Base-by-base conservation (phyloP, 1,140 invertebrate species). In the Macrocentrus cingulum region DNA sequence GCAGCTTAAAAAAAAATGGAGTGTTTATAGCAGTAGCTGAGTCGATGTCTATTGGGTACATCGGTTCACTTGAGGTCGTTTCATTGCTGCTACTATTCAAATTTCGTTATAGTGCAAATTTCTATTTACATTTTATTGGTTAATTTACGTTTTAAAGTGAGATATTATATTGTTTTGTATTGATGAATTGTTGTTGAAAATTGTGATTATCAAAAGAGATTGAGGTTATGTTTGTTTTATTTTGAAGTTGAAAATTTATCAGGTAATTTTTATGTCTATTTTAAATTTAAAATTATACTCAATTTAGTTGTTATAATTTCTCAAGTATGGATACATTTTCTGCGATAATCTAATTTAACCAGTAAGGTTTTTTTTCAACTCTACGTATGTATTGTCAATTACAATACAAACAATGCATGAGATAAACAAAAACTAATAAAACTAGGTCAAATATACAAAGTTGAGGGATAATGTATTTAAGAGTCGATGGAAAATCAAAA, bases 51-150 rank as follows among this genome's bases (percentile, higher is more conserved):
- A 66, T 62, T 56, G 56, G 52, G 60, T 63, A 69, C 68, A 63
- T 56, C 62, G 61, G 68, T 74, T 72, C 66, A 68, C 63, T 67
- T 62, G 66, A 67, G 70, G 69, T 72, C 69, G 72, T 65, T 61
- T 62, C 41, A 44, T n/a, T 46, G 25, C 36, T 64, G 50, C 50
- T 18, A 51, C 56, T 49, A 60, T 64, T n/a, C 46, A 8, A 45
- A 60, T 53, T 36, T 34, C 59, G 20, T 42, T 51, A 13, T 23
- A 22, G 15, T 15, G 9, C 8, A 48, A 34, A 15, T 56, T 36
- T 16, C 19, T 19, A 20, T 41, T 11, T n/a, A 8, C 2, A 7
- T n/a, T 2, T 50, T 42, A 11, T 50, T 19, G 13, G 6, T 23
- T n/a, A n/a, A n/a, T n/a, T n/a, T n/a, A n/a, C n/a, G n/a, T n/a